These are phyloP conservation scores for Oceanodroma tethys DNA, from an alignment of 2,113 vertebrate species.

Conservation along the genomic window DNA sequence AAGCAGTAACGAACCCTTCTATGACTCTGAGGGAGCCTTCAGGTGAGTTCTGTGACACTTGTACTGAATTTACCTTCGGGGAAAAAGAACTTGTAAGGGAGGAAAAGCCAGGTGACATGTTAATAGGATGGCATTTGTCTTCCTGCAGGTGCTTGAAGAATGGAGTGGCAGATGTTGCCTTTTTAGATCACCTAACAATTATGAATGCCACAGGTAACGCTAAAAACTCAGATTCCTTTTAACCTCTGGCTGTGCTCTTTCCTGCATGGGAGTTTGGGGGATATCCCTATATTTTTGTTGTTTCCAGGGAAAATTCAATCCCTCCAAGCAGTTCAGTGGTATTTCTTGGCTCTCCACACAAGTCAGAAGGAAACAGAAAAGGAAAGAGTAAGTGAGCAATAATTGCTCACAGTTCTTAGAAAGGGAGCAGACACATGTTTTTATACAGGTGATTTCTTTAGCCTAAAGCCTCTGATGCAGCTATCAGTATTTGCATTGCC, in stretches of 20 bases:
- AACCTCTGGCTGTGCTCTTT: background rate
- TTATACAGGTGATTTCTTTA: background rate
- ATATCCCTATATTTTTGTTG: background rate
- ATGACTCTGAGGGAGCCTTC: constrained; percentile 86
- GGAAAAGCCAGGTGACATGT: background rate
- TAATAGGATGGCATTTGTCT: background rate
- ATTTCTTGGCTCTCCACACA: background rate
- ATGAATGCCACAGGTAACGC: constrained; percentile 76
- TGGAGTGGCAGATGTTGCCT: constrained; percentile 84
- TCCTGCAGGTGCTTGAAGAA: constrained; percentile 79
- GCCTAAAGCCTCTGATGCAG: background rate
- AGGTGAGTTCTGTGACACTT: constrained; percentile 68
- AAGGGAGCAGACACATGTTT: background rate
- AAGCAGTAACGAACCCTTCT: constrained; percentile 84
- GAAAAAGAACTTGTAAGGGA: background rate
- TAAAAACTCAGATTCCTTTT: background rate
- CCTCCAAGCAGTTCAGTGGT: background rate
- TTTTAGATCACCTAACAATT: constrained; percentile 84
- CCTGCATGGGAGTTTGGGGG: background rate
- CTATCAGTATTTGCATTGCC: background rate
- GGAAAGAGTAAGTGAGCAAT: background rate
- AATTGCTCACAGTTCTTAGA: background rate
- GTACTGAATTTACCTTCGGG: background rate
- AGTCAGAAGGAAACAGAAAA: background rate
- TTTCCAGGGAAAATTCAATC: background rate